phyloP scores from a whole-genome alignment of 2,888 invertebrate species.

The Autographa pulchrina region DNA sequence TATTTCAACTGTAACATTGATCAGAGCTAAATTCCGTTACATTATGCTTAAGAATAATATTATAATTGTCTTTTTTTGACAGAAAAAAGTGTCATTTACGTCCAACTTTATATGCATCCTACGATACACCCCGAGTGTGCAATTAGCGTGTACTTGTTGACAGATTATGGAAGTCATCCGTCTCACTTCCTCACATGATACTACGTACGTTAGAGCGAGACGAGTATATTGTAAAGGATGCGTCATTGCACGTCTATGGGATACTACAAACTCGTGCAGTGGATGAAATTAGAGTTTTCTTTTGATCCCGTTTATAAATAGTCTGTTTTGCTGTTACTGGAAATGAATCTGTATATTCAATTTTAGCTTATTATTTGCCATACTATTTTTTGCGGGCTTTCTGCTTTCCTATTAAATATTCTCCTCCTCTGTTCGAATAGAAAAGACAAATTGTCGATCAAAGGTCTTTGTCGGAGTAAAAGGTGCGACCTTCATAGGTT shows the following conservation, averaged over 20 bases:
- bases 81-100: not conserved
- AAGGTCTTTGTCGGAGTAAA: too few relatives aligned
- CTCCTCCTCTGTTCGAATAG: too few relatives aligned
- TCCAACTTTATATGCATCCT: conserved; percentile 40
- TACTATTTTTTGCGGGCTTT: too few relatives aligned
- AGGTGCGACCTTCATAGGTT: too few relatives aligned
- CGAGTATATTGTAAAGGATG: conserved; percentile 61
- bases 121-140: conserved; percentile 70
- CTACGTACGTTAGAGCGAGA: conserved; percentile 56
- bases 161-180: conserved; percentile 68
- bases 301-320: conserved; percentile 41
- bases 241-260: conserved; percentile 62
- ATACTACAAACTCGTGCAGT: conserved; percentile 44
- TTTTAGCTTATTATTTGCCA: too few relatives aligned
- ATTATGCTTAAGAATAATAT: not conserved
- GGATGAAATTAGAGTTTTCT: conserved; percentile 49
- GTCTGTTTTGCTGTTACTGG: conserved; percentile 14
- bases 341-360: not conserved
- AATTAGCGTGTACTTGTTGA: conserved; percentile 81
- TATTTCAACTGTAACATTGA: not conserved
- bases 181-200: conserved; percentile 59
- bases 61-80: too few relatives aligned
- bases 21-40: not conserved
- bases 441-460: too few relatives aligned
- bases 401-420: too few relatives aligned